Percentiles rank a stretch among this genome's conserved stretches.
Conservation (phyloP, 2,888 invertebrate species). For the Liodrosophila aerea region DNA sequence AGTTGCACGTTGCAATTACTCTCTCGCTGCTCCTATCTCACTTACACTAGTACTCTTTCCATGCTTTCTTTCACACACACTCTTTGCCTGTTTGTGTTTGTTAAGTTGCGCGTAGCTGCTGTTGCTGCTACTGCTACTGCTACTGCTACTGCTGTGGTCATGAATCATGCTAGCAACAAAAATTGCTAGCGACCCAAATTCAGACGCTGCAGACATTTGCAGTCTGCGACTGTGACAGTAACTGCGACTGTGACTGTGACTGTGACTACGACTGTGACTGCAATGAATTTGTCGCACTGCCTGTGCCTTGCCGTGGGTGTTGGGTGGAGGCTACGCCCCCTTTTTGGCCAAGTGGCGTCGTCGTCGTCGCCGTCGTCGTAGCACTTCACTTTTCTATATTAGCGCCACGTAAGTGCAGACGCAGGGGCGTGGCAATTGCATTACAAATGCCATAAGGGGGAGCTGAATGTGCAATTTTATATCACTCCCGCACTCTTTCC, state of each 20-base stretch:
- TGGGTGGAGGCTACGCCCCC: constrained; percentile 42
- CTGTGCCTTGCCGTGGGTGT: constrained; percentile 47
- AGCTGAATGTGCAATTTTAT: constrained; percentile 37
- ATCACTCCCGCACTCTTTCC: too few species aligned
- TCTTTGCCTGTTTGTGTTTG: constrained; percentile 53
- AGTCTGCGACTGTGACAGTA: constrained; percentile 20
- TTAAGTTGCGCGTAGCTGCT: constrained; percentile 46
- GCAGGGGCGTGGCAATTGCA: constrained; percentile 70
- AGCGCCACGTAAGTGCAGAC: constrained; percentile 71
- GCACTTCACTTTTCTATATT: constrained; percentile 72
- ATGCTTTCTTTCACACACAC: constrained; percentile 22
- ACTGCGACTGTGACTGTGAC: constrained; percentile 15
- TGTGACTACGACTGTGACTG: constrained; percentile 29
- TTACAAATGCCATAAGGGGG: constrained; percentile 44
- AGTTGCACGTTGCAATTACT: neutral
- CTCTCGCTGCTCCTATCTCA: neutral
- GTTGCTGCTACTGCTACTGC: constrained; percentile 5
- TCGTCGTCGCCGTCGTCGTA: constrained; percentile 35
- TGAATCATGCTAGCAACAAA: constrained; percentile 73
- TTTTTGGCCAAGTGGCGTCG: constrained; percentile 59
- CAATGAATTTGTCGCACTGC: constrained; percentile 66
- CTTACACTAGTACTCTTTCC: constrained; percentile 1
- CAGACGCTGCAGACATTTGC: constrained; percentile 44
- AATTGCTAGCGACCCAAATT: constrained; percentile 70
- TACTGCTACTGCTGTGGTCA: constrained; percentile 49